Evolutionary conservation across 2,113 vertebrate genomes (phyloP), one percentile per base, ranked within the genome.

Genomic region (Anser brachyrhynchus): DNA sequence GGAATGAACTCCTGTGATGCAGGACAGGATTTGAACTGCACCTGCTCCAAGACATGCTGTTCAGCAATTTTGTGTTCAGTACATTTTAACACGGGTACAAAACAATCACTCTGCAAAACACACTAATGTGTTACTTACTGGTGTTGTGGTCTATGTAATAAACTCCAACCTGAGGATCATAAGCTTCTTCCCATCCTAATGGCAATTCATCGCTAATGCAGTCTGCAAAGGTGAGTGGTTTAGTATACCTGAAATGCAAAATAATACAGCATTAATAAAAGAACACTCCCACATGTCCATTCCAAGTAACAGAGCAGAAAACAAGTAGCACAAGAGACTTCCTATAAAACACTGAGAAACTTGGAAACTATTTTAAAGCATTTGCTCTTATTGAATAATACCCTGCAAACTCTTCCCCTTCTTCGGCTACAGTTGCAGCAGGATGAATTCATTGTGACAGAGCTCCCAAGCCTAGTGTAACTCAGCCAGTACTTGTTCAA

Each of bases 101-200:
- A 73, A 77, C 41, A 64, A 89, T 70, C 7, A 15, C 44, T 84
- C 55, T 46, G 61, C 19, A 97, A 61, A 93, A 61, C 13, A 92
- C 44, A 87, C 2, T 3, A 83, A 89, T 1, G 2, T 15, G 26
- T 77, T 81, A 98, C 99, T 99, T 98, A 99, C 99, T 99, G 95
- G 98, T 99, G 97, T 99, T 99, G 98, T 99, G 99, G 98, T 99
- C 99, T 93, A 99, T 99, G 98, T 99, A 99, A 98, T 99, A 99
- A 54, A 98, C 97, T 85, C 99, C 99, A 22, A 99, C 98, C 49
- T 98, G 98, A 41, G 99, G 98, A 95, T 99, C 99, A 74, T 98
- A 99, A 14, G 98, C 99, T 97, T 99, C 99, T 98, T 99, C 99
- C 99, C 99, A 99, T 93, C 99, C 99, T 64, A 99, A 97, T 0